Percentiles rank a stretch among this genome's conserved stretches.
Evolutionary conservation across 2,797 vertebrate genomes (phyloP).

Genomic region (Cynodonichthys magdalenae): DNA sequence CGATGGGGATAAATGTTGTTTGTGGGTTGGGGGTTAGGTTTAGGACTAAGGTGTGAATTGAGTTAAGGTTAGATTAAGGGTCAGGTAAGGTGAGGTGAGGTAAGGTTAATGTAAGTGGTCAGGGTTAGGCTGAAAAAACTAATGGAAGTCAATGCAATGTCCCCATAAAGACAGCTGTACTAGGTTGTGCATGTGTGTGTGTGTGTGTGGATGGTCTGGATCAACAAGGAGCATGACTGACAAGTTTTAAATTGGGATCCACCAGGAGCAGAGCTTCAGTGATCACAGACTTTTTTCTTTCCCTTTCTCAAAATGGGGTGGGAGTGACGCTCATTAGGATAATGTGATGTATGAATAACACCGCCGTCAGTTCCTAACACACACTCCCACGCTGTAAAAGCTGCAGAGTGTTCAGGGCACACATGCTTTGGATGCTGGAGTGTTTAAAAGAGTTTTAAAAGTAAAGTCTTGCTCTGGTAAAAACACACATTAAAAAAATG

Average conservation of each 20-base stretch:
- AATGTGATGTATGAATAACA: conserved; percentile 57
- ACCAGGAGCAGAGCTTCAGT: conserved; percentile 47
- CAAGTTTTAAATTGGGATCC: conserved; percentile 55
- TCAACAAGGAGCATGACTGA: conserved; percentile 42
- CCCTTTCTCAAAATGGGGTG: conserved; percentile 41
- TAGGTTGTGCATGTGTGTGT: too few relatives aligned
- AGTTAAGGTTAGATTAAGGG: too few relatives aligned
- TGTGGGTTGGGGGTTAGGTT: too few relatives aligned
- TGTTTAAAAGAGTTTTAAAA: background rate
- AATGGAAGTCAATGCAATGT: too few relatives aligned
- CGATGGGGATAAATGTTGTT: too few relatives aligned
- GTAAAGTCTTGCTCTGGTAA: background rate
- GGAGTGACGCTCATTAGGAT: conserved; percentile 61
- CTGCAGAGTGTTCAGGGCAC: background rate
- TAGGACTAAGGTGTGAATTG: too few relatives aligned
- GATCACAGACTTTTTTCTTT: conserved; percentile 52
- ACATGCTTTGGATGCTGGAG: background rate
- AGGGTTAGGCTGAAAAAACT: too few relatives aligned
- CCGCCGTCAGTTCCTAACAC: background rate
- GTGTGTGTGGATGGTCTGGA: conserved; percentile 18
- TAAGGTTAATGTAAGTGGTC: too few relatives aligned
- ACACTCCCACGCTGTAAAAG: conserved; percentile 1
- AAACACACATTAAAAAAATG: too few relatives aligned
- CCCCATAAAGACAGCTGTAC: too few relatives aligned
- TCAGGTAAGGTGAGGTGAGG: too few relatives aligned